Percentiles rank a stretch among this genome's conserved stretches.
Evolutionary conservation across 2,888 invertebrate species (phyloP).

Genomic region (Drosophila paramelanica): DNA sequence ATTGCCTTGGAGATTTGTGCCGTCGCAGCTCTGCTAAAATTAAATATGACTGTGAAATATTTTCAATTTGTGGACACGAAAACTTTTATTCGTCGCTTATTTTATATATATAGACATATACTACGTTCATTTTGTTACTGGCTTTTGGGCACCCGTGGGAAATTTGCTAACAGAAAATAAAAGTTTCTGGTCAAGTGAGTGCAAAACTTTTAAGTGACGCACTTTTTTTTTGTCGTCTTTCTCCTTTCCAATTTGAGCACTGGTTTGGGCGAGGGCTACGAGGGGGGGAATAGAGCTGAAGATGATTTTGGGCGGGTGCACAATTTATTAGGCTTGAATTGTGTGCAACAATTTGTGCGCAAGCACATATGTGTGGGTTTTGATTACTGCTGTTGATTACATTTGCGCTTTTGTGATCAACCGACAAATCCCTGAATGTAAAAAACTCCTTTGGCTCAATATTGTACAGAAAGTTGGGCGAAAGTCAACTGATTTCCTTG

Average conservation of each 20-base stretch:
- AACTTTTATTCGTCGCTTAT: conserved; percentile 42
- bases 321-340: conserved; percentile 71
- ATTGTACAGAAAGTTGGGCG: background rate
- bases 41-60: conserved; percentile 80
- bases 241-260: background rate
- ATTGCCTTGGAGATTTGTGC: conserved; percentile 72
- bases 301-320: conserved; percentile 50
- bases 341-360: conserved; percentile 27
- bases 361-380: conserved; percentile 21
- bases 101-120: conserved; percentile 2
- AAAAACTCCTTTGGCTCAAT: background rate
- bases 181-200: conserved; percentile 81
- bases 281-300: conserved; percentile 11
- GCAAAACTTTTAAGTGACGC: conserved; percentile 80
- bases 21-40: conserved; percentile 54
- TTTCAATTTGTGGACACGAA: conserved; percentile 80
- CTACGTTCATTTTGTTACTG: conserved; percentile 49
- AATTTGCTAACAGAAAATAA: conserved; percentile 80
- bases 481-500: conserved; percentile 23
- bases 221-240: conserved; percentile 55
- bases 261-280: background rate
- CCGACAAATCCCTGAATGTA: background rate
- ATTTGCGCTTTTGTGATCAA: conserved; percentile 19
- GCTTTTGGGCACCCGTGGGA: conserved; percentile 65
- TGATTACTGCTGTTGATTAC: conserved; percentile 62